phyloP scores from a whole-genome alignment of 2,113 vertebrate genomes.

The Desmodus rotundus region DNA sequence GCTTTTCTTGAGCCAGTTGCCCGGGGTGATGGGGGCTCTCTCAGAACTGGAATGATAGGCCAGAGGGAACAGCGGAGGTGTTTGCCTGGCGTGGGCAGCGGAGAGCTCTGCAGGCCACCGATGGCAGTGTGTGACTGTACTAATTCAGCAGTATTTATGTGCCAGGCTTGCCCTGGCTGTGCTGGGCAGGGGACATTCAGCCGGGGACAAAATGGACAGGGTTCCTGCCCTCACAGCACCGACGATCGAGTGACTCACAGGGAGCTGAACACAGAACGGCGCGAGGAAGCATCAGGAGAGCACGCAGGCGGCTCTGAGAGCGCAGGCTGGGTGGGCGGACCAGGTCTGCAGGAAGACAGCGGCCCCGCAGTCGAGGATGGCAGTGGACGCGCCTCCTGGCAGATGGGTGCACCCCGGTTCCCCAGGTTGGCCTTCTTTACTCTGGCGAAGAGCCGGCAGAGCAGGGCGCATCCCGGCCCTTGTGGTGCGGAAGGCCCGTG shows the following conservation, averaged over 20 bases:
- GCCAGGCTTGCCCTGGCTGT: neutral
- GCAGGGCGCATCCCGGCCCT: neutral
- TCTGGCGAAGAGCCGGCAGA: too few species aligned
- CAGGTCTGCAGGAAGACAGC: neutral
- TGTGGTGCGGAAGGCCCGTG: neutral
- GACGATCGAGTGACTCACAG: accelerated
- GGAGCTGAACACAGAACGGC: neutral
- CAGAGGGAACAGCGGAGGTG: neutral
- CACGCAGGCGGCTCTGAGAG: too few species aligned
- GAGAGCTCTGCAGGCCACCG: neutral
- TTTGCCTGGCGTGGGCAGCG: neutral
- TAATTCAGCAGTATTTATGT: neutral
- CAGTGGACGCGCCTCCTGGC: accelerated
- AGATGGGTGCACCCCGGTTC: neutral
- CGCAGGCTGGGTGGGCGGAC: accelerated
- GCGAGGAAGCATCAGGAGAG: accelerated
- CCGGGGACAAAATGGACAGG: neutral
- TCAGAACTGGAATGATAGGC: neutral
- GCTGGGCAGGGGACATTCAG: neutral
- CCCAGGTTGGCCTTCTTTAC: neutral
- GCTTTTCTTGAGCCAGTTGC: neutral
- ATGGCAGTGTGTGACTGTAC: too few species aligned
- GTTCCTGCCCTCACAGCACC: neutral
- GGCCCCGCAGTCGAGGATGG: neutral
- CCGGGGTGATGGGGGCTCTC: neutral